Conservation (phyloP, 2,888 invertebrate species). For the Drosophila falleni region DNA sequence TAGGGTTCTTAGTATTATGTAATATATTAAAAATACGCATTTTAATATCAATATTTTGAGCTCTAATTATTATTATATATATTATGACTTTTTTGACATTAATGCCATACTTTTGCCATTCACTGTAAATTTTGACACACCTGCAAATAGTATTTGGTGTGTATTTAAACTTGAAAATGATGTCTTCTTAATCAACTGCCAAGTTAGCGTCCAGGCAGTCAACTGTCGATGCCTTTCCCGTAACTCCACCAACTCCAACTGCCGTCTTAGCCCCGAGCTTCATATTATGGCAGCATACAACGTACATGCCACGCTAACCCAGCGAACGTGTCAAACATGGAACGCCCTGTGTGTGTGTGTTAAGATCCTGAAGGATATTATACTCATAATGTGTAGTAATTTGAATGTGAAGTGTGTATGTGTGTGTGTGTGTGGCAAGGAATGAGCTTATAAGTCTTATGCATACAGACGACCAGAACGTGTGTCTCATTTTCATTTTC, state of each 20-base stretch:
- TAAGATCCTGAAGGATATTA: constrained; percentile 76
- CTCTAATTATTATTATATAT: too few relatives aligned
- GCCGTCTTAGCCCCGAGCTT: constrained; percentile 13
- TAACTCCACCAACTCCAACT: not conserved
- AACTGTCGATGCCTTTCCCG: constrained; percentile 30
- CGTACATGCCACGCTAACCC: constrained; percentile 47
- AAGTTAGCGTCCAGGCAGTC: constrained; percentile 51
- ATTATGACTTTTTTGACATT: too few relatives aligned
- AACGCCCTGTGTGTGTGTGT: constrained; percentile 35
- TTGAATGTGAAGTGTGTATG: constrained; percentile 73
- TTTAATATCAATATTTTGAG: too few relatives aligned
- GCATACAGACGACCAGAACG: constrained; percentile 49
- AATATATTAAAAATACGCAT: too few relatives aligned
- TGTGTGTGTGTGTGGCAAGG: constrained; percentile 59
- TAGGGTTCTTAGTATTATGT: too few relatives aligned
- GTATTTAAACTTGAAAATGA: constrained; percentile 73
- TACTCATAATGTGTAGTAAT: constrained; percentile 77
- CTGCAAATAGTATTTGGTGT: constrained; percentile 34
- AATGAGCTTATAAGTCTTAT: constrained; percentile 73
- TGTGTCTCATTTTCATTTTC: constrained; percentile 50
- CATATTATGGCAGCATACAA: constrained; percentile 65
- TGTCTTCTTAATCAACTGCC: constrained; percentile 77
- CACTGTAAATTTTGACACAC: constrained; percentile 38
- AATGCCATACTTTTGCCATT: not conserved
- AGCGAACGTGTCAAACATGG: constrained; percentile 54